phyloP scores from a whole-genome alignment of 2,113 vertebrate species.

The Syngnathus floridae region DNA sequence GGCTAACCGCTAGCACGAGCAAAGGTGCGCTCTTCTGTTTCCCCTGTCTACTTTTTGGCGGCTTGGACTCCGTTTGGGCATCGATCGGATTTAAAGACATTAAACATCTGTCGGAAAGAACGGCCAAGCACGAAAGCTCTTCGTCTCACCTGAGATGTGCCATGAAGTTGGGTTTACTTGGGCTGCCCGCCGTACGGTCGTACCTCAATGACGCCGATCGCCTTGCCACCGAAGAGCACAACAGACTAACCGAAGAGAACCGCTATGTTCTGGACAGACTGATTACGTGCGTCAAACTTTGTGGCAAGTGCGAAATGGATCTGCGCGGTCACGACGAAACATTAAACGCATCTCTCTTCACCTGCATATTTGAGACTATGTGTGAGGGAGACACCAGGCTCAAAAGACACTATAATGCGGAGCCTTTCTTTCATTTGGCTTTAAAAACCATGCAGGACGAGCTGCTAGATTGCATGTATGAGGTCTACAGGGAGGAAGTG shows the following conservation, averaged over 20 bases:
- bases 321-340: background rate
- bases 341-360: background rate
- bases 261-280: background rate
- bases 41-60: slow-evolving; percentile 2
- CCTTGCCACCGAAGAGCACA: background rate
- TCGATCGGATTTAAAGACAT: slow-evolving; percentile 3
- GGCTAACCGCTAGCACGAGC: slow-evolving; percentile 1
- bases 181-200: background rate
- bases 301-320: slow-evolving; percentile 1
- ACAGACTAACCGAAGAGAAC: background rate
- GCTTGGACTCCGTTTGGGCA: slow-evolving; percentile 1
- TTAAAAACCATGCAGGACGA: background rate
- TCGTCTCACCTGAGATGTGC: slow-evolving; percentile 7
- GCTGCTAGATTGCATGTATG: background rate
- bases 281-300: slow-evolving; percentile 3
- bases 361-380: slow-evolving; percentile 7
- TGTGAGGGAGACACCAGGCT: slow-evolving; percentile 4
- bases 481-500: slow-evolving; percentile 1
- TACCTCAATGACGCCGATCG: background rate
- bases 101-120: slow-evolving; percentile 3
- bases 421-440: background rate
- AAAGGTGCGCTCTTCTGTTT: slow-evolving; percentile 6
- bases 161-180: slow-evolving; percentile 7
- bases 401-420: background rate
- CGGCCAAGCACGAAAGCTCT: slow-evolving; percentile 7